A percentile compares a stretch with the other conserved stretches of the same genome.
Conservation (phyloP, 2,888 invertebrate species). For the Antheraea yamamai region DNA sequence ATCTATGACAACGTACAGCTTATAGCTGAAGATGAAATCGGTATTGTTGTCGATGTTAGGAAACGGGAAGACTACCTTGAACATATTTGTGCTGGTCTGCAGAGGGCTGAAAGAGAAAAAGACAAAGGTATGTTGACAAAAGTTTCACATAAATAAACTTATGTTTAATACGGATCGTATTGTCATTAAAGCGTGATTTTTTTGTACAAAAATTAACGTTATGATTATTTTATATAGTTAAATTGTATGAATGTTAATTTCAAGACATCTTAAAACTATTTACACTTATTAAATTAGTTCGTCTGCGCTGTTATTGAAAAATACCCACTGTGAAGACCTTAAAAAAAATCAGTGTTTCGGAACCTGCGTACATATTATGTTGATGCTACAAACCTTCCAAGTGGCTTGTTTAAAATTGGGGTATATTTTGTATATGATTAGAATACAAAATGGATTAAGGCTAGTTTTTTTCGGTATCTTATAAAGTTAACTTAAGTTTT, state of each 20-base stretch:
- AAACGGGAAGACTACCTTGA: conserved; percentile 61
- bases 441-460: too few relatives aligned
- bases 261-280: too few relatives aligned
- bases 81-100: conserved; percentile 56
- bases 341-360: background rate
- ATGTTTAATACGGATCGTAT: background rate
- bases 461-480: too few relatives aligned
- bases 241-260: too few relatives aligned
- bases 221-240: too few relatives aligned
- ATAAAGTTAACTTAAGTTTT: too few relatives aligned
- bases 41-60: conserved; percentile 70
- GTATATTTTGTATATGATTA: background rate
- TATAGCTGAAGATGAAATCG: conserved; percentile 74
- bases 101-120: conserved; percentile 61
- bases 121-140: conserved; percentile 62
- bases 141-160: conserved; percentile 36
- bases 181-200: background rate
- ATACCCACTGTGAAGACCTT: background rate
- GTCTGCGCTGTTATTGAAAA: background rate
- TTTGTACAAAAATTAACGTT: too few relatives aligned
- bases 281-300: too few relatives aligned
- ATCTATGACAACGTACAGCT: conserved; percentile 80
- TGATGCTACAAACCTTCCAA: background rate
- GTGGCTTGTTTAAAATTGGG: background rate
- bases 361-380: background rate